A percentile compares a stretch with the other conserved stretches of the same genome.
These are phyloP conservation scores for Drosophila repletoides DNA, from an alignment of 1,140 invertebrate genomes.

Conservation along the genomic window DNA sequence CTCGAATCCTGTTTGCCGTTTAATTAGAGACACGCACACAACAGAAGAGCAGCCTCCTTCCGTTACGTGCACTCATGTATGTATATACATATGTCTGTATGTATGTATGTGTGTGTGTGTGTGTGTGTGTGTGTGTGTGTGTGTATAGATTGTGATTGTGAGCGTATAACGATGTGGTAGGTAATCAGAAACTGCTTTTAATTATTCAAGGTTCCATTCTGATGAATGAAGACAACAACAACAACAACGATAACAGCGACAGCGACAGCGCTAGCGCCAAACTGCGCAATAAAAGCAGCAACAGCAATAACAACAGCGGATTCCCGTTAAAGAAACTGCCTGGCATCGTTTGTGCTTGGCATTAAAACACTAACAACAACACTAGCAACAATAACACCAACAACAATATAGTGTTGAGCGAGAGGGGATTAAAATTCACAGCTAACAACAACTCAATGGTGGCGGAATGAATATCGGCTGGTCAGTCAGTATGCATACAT, in stretches of 20 bases:
- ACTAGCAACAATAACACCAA: constrained; percentile 11
- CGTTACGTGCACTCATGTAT: constrained; percentile 39
- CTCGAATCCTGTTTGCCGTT: constrained; percentile 80
- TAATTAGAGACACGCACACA: constrained; percentile 78
- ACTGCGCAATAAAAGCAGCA: constrained; percentile 73
- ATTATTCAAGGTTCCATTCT: constrained; percentile 81
- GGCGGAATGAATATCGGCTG: constrained; percentile 7
- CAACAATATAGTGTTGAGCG: constrained; percentile 39
- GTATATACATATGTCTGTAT: constrained; percentile 19
- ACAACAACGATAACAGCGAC: constrained; percentile 55
- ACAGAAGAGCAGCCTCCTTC: constrained; percentile 45
- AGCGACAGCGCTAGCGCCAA: constrained; percentile 53
- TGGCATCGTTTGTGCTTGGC: constrained; percentile 52
- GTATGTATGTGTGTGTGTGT: constrained; percentile 17
- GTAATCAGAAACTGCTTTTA: constrained; percentile 81
- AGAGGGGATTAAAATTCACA: constrained; percentile 72
- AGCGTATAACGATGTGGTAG: constrained; percentile 80
- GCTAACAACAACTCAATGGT: constrained; percentile 49
- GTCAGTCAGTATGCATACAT: not conserved
- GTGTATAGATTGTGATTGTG: constrained; percentile 61
- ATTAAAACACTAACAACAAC: constrained; percentile 58
- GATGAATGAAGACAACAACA: constrained; percentile 77
- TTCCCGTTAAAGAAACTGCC: constrained; percentile 58
- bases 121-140: constrained; percentile 14
- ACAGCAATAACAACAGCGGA: constrained; percentile 45